phyloP scores from a whole-genome alignment of 2,113 vertebrate genomes.

The Crocuta crocuta region DNA sequence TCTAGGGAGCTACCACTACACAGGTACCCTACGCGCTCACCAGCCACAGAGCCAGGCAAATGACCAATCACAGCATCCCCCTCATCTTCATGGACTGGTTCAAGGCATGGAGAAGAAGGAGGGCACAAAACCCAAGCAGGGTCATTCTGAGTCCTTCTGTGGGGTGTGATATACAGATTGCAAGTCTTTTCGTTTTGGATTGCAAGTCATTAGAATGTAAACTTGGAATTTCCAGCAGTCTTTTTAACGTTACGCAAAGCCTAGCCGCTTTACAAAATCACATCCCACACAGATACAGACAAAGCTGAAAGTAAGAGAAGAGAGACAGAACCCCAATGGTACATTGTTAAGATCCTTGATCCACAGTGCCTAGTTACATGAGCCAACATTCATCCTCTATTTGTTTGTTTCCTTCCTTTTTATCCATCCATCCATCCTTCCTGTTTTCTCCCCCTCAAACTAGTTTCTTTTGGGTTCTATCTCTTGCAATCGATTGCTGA shows the following conservation, averaged over 20 bases:
- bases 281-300: not conserved
- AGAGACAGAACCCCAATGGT: not conserved
- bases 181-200: not conserved
- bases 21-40: not conserved
- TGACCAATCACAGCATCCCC: no score
- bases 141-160: not conserved
- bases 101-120: not conserved
- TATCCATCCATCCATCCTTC: not conserved
- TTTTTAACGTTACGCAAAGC: not conserved
- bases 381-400: not conserved
- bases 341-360: not conserved
- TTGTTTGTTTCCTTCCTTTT: not conserved
- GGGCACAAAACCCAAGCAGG: not conserved
- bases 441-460: not conserved
- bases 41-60: not conserved
- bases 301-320: not conserved
- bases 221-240: not conserved
- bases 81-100: not conserved
- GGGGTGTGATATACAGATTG: not conserved
- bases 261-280: conserved; percentile 9
- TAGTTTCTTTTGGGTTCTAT: not conserved
- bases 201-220: conserved; percentile 45
- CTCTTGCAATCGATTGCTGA: conserved; percentile 14
- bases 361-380: not conserved
- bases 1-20: not conserved